Conservation (phyloP, 2,888 invertebrate species). For the Ophion slaviceki region DNA sequence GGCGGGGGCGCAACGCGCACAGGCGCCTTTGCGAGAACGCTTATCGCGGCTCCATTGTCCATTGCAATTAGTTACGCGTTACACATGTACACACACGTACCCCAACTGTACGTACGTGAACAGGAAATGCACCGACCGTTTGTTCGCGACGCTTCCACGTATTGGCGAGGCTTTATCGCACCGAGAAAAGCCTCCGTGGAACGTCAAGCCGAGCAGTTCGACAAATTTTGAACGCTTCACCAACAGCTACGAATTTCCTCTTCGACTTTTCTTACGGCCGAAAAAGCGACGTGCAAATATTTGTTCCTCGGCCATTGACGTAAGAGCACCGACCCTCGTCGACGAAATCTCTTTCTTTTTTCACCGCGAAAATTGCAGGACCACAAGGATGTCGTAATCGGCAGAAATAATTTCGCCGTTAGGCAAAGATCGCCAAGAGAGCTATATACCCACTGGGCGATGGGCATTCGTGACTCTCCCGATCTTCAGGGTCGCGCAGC, state of each 20-base stretch:
- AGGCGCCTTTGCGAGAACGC: conserved; percentile 48
- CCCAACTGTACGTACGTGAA: background rate
- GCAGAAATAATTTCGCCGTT: conserved; percentile 36
- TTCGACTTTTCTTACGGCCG: background rate
- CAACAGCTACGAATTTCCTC: background rate
- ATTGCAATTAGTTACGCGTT: conserved; percentile 56
- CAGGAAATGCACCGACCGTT: conserved; percentile 13
- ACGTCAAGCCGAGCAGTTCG: too few relatives aligned
- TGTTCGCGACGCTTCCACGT: conserved; percentile 1
- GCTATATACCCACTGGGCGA: background rate
- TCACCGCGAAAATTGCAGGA: background rate
- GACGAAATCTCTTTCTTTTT: background rate
- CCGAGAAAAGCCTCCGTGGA: background rate
- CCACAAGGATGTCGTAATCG: conserved; percentile 1
- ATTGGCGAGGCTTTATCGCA: background rate
- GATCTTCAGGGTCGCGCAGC: conserved; percentile 56
- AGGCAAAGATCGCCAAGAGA: conserved; percentile 43
- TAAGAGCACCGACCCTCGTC: background rate
- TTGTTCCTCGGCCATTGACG: background rate
- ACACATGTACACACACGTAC: background rate
- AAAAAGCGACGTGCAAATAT: background rate
- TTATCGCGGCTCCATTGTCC: conserved; percentile 64
- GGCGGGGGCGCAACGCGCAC: background rate
- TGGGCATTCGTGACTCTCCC: conserved; percentile 24
- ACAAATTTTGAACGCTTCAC: background rate